Base-by-base conservation (phyloP, 2,113 vertebrate species). In the Brachirus orientalis region DNA sequence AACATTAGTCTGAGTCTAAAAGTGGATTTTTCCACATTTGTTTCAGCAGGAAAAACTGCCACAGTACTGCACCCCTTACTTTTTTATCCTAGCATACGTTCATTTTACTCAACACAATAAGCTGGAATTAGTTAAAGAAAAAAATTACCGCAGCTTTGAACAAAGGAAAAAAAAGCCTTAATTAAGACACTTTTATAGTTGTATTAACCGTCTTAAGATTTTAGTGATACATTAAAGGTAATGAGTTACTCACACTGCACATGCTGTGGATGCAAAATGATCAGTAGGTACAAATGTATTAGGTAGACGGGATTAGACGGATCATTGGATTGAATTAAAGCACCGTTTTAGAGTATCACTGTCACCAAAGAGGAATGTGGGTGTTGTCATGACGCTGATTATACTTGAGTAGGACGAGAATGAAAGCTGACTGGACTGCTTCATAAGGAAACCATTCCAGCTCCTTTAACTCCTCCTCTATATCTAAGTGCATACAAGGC, bases 371-470 rank as follows among this genome's bases (percentile, higher is more conserved):
- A 64, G n/a, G 40, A 17, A 48, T 33, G 77, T 53, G 17, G 63
- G 67, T 48, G 66, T 50, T 60, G 22, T 61, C 38, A 10, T 66
- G 54, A 77, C 69, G 46, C n/a, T 17, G 48, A 80, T 63, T 35
- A 35, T 36, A 40, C 10, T 67, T 52, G 70, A 80, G 50, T 72
- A 53, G 63, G 68, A 63, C 51, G 72, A 79, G 36, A 22, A 7
- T 19, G 62, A 59, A 13, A 69, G 57, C 50, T 36, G 33, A 60
- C 55, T 72, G 53, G 18, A 46, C 57, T 28, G 20, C 28, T 75
- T n/a, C 16, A 60, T 47, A 55, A 61, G 37, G 20, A 69, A 75
- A 73, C 19, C 41, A 53, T 65, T 71, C 54, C 47, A 71, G 14
- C 45, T 68, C 55, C 56, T 76, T 52, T 56, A 53, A 22, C 35